These are phyloP conservation scores for Dynastes tityus DNA, from an alignment of 2,888 invertebrate species.

Conservation along the genomic window DNA sequence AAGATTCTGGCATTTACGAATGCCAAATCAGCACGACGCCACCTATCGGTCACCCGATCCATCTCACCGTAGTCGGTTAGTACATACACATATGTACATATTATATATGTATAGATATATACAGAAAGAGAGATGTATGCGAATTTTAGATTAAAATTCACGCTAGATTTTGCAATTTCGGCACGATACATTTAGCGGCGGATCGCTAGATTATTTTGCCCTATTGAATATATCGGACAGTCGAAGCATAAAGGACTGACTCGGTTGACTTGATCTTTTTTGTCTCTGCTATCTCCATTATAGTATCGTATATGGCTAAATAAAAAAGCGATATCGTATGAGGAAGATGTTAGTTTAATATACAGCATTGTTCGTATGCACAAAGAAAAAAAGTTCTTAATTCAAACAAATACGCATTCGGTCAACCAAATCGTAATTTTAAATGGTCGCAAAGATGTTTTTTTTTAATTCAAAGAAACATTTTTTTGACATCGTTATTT, in stretches of 20 bases:
- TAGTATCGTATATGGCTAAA: neutral
- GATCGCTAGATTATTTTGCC: conserved; percentile 17
- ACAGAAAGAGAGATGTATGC: neutral
- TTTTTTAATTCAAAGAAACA: too few relatives aligned
- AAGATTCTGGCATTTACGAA: conserved; percentile 88
- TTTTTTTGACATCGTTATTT: too few relatives aligned
- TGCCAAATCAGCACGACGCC: conserved; percentile 94
- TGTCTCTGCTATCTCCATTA: conserved; percentile 8
- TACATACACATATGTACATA: conserved; percentile 54
- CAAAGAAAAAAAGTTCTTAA: too few relatives aligned
- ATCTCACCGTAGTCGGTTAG: conserved; percentile 89
- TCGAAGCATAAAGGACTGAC: neutral
- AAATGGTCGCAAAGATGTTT: too few relatives aligned
- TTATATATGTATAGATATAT: too few relatives aligned
- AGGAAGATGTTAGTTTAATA: neutral
- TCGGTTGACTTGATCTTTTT: neutral
- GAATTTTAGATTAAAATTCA: conserved; percentile 46
- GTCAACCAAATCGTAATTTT: too few relatives aligned
- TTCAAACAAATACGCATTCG: too few relatives aligned
- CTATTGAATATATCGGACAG: conserved; percentile 32
- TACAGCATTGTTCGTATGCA: too few relatives aligned
- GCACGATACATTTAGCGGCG: conserved; percentile 45
- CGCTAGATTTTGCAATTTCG: conserved; percentile 48
- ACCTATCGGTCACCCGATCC: conserved; percentile 87
- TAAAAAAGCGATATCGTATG: neutral